Base-by-base conservation (phyloP, 2,888 invertebrate genomes). In the Odontomyia ornata region DNA sequence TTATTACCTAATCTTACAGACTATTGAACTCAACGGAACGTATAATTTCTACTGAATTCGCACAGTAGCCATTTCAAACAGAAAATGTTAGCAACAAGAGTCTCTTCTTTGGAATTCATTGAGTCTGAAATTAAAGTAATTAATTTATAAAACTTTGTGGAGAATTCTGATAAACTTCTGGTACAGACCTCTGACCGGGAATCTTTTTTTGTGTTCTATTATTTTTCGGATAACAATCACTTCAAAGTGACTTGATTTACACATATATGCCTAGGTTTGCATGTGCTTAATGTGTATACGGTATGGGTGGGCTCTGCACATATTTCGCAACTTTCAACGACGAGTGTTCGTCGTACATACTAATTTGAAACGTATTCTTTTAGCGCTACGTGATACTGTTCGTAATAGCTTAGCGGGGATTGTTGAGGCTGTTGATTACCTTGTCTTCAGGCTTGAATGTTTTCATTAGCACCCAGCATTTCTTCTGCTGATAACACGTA, bases 401-500 rank as follows among this genome's bases (percentile, higher is more conserved):
- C 5, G 18, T 25, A 25, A 18, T 25, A 60, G 15, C 60, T 25
- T 1, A 60, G 60, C 11, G 25, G 18, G 52, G 15, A 60, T 60
- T 25, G 60, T 60, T 60, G 25, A 60, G 25, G 21, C 60, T 60
- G 60, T 60, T 60, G 60, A 60, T 25, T 60, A 5, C 23, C 60
- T 60, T 60, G 21, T 60, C 60, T 52, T 52, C 52, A 52, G 52
- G 52, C 52, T 52, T 52, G 7, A 52, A 52, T 52, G 52, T 52
- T 52, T 52, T 52, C 52, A 52, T 52, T 52, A 52, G 52, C 52
- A 52, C 52, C 18, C 52, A 9, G 52, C 3, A 52, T 18, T 52
- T 52, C 18, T 18, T n/a, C 52, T 52, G 52, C 13, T 52, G 4
- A 18, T 52, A 52, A 15, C 52, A 36, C 9, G 36, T 9, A 36